Conservation (phyloP, 2,888 invertebrate genomes). For the Choristoneura rosaceana region DNA sequence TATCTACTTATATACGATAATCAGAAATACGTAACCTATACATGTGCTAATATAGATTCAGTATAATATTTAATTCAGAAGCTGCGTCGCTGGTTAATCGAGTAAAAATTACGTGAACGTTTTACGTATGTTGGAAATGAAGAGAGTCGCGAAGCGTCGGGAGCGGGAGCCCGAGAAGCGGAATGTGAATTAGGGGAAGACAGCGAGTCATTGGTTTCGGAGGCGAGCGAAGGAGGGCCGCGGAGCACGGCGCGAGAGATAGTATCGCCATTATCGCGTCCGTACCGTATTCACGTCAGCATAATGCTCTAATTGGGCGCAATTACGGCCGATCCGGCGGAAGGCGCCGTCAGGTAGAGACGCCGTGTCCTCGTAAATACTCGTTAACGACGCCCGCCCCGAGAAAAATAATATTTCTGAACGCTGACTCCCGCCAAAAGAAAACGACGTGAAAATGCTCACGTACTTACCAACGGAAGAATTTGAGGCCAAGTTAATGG, state of each 20-base stretch:
- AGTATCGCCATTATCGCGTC: slow-evolving; percentile 81
- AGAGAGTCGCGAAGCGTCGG: slow-evolving; percentile 63
- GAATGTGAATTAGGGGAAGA: slow-evolving; percentile 76
- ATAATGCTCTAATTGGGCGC: slow-evolving; percentile 84
- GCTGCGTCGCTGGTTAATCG: slow-evolving; percentile 75
- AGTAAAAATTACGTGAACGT: slow-evolving; percentile 78
- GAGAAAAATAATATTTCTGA: slow-evolving; percentile 81
- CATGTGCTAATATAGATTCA: slow-evolving; percentile 19
- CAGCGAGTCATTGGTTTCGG: slow-evolving; percentile 69
- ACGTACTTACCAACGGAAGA: slow-evolving; percentile 70
- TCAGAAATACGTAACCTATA: background rate
- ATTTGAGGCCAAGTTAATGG: slow-evolving; percentile 74
- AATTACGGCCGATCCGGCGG: slow-evolving; percentile 80
- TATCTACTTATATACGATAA: background rate
- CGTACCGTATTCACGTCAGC: slow-evolving; percentile 84
- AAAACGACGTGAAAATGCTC: slow-evolving; percentile 74
- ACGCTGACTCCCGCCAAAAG: slow-evolving; percentile 72
- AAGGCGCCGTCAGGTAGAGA: slow-evolving; percentile 80
- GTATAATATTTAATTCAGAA: slow-evolving; percentile 66
- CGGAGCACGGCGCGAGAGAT: slow-evolving; percentile 64
- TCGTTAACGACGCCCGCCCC: slow-evolving; percentile 78
- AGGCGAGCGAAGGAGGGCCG: slow-evolving; percentile 51
- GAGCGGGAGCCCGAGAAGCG: slow-evolving; percentile 54
- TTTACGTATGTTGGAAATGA: slow-evolving; percentile 75
- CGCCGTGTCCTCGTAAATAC: slow-evolving; percentile 82